phyloP scores from a whole-genome alignment of 1,140 invertebrate genomes.

The Penaeus vannamei region DNA sequence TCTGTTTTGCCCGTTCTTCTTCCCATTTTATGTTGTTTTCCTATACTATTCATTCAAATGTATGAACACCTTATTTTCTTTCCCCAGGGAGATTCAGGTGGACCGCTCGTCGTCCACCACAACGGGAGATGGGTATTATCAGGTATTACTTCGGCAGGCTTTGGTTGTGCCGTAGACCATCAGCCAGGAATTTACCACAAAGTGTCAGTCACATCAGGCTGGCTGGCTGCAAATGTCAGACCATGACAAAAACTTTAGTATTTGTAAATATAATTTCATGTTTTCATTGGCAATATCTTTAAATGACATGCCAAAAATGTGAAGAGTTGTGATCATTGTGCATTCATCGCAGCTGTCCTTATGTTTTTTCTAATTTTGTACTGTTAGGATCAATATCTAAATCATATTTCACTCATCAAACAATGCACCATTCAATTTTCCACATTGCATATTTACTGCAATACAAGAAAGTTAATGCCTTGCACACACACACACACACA shows the following conservation, averaged over 20 bases:
- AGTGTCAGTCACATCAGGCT: constrained; percentile 69
- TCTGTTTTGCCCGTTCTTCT: neutral
- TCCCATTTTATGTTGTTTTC: neutral
- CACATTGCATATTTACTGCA: too few relatives aligned
- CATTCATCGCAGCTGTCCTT: too few relatives aligned
- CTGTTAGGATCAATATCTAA: too few relatives aligned
- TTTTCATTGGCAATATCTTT: too few relatives aligned
- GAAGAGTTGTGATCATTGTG: too few relatives aligned
- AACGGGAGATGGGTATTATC: constrained; percentile 82
- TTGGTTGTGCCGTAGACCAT: constrained; percentile 87
- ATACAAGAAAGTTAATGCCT: too few relatives aligned
- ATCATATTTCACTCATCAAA: too few relatives aligned
- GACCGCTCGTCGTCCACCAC: constrained; percentile 81
- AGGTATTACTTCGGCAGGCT: constrained; percentile 89
- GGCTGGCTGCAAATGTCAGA: constrained; percentile 66
- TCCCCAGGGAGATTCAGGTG: constrained; percentile 84
- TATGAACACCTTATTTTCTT: constrained; percentile 10
- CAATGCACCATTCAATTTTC: too few relatives aligned
- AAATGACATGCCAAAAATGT: too few relatives aligned
- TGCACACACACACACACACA: too few relatives aligned
- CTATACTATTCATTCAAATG: neutral
- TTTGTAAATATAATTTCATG: too few relatives aligned
- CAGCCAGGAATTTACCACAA: constrained; percentile 86
- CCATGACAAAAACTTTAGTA: constrained; percentile 34
- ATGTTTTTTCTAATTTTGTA: too few relatives aligned